Percentiles rank a stretch among this genome's conserved stretches.
Conservation (phyloP, 1,140 invertebrate genomes). For the Leptopilina clavipes region DNA sequence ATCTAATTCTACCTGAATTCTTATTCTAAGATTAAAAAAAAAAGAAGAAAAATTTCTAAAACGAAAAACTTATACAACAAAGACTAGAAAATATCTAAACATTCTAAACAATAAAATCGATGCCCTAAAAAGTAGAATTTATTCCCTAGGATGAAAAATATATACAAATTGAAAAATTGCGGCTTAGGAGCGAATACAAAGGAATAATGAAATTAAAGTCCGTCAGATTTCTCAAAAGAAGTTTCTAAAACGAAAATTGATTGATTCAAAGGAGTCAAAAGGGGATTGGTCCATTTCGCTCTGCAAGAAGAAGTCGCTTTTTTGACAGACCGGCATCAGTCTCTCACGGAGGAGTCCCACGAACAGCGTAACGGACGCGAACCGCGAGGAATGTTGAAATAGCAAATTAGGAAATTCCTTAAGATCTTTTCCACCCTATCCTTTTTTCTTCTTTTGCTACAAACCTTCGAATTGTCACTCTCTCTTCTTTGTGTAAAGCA, state of each 20-base stretch:
- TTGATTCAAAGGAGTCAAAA: not conserved
- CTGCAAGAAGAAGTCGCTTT: slow-evolving; percentile 60
- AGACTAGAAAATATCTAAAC: too few relatives aligned
- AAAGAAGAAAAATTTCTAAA: too few relatives aligned
- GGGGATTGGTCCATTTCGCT: slow-evolving; percentile 22
- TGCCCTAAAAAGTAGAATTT: too few relatives aligned
- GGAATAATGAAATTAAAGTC: not conserved
- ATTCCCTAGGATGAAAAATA: not conserved
- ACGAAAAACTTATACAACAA: too few relatives aligned
- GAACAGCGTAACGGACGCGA: slow-evolving; percentile 61
- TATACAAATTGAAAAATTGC: not conserved
- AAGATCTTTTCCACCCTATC: slow-evolving; percentile 54
- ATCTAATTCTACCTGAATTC: too few relatives aligned
- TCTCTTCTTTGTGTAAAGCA: not conserved
- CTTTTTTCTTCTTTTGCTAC: slow-evolving; percentile 43
- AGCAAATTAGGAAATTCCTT: slow-evolving; percentile 73
- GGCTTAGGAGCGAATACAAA: slow-evolving; percentile 28
- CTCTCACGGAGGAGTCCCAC: slow-evolving; percentile 65
- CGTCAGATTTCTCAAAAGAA: not conserved
- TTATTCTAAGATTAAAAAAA: too few relatives aligned
- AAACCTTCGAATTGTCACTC: slow-evolving; percentile 29
- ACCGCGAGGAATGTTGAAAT: slow-evolving; percentile 68
- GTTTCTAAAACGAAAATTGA: slow-evolving; percentile 15
- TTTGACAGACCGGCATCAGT: slow-evolving; percentile 66
- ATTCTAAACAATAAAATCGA: too few relatives aligned